A percentile compares a stretch with the other conserved stretches of the same genome.
phyloP scores from a whole-genome alignment of 2,797 vertebrate genomes.

The Micrastur ruficollis region DNA sequence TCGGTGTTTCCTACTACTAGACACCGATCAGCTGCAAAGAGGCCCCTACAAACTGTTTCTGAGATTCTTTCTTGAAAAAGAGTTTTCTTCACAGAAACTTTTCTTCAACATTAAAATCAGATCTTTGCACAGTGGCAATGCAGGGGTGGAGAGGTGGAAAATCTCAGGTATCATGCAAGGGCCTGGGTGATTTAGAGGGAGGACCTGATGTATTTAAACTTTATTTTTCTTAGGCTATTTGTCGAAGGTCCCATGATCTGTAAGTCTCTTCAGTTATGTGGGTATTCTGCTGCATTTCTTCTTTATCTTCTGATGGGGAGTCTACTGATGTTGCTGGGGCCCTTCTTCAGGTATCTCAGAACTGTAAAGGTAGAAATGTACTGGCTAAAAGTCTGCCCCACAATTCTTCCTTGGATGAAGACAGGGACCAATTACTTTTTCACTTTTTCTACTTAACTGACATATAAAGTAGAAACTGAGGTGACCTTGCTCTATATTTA shows the following conservation, averaged over 20 bases:
- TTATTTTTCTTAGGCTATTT: conserved; percentile 48
- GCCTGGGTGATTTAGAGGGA: conserved; percentile 35
- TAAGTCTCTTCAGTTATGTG: not conserved
- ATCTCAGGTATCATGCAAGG: not conserved
- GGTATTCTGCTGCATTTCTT: not conserved
- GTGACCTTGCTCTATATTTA: not conserved
- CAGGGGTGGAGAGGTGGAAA: not conserved
- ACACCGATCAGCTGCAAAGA: not conserved
- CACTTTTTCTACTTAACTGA: not conserved
- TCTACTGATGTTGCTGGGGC: not conserved
- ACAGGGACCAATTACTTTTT: not conserved
- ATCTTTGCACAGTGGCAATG: not conserved
- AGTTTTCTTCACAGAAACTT: not conserved
- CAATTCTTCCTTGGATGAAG: not conserved
- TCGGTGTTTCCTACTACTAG: not conserved
- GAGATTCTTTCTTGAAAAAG: not conserved
- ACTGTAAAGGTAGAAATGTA: not conserved
- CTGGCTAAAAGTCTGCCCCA: not conserved
- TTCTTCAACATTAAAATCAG: not conserved
- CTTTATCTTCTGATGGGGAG: not conserved
- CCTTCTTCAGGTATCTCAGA: not conserved
- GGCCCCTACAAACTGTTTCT: not conserved
- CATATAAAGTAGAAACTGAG: not conserved
- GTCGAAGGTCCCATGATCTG: not conserved
- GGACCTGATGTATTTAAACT: conserved; percentile 30